Evolutionary conservation across 2,113 vertebrate species (phyloP).

Genomic region (Sturnus vulgaris): DNA sequence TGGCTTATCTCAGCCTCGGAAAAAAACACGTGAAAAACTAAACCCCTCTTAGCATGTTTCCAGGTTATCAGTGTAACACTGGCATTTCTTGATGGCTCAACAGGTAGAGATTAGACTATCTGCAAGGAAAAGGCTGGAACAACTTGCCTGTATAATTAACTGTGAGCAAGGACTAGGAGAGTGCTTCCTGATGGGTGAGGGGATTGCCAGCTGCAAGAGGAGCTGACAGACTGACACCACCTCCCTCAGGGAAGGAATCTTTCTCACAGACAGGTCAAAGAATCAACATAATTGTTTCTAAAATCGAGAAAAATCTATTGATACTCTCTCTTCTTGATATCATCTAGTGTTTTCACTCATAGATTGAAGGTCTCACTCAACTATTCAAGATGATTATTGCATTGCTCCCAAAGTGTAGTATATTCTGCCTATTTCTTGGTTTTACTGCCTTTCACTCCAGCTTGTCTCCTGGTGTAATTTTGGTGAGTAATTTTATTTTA

Average conservation of each 20-base stretch:
- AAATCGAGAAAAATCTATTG: not conserved
- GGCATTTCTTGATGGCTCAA: not conserved
- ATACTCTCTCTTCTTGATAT: not conserved
- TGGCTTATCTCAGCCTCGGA: not conserved
- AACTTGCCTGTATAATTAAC: not conserved
- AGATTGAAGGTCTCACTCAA: fast-evolving
- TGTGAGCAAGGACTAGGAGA: not conserved
- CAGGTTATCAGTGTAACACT: not conserved
- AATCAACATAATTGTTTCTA: not conserved
- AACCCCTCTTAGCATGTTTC: not conserved
- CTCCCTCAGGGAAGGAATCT: fast-evolving
- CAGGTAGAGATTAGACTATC: not conserved
- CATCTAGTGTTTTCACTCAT: not conserved
- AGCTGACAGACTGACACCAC: not conserved
- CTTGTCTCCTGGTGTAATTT: not conserved
- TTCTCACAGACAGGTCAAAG: not conserved
- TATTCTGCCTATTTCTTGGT: not conserved
- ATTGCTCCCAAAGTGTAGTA: not conserved
- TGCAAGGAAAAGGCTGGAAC: not conserved
- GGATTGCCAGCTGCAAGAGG: not conserved
- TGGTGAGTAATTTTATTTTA: not conserved
- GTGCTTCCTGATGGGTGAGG: not conserved
- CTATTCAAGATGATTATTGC: not conserved
- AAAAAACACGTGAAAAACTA: not conserved
- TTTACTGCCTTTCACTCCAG: not conserved